A percentile compares a stretch with the other conserved stretches of the same genome.
These are phyloP conservation scores for Dolichotis patagonum DNA, from an alignment of 2,113 vertebrate genomes.

Conservation along the genomic window DNA sequence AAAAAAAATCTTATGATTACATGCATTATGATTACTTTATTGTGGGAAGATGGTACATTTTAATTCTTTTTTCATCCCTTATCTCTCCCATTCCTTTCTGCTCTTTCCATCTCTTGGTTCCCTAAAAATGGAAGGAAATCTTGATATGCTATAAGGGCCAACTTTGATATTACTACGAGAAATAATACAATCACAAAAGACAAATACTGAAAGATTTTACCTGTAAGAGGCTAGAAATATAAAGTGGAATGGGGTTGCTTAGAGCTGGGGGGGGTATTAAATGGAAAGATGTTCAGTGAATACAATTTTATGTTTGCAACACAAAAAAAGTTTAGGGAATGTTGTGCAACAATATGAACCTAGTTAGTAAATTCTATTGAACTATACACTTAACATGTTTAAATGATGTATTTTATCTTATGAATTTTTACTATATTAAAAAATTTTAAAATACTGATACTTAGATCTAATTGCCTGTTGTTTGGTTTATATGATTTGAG, in stretches of 20 bases:
- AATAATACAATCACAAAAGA: background rate
- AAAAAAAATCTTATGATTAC: background rate
- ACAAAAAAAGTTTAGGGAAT: slow-evolving; percentile 14
- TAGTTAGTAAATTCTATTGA: background rate
- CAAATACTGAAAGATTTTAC: background rate
- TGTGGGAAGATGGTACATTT: background rate
- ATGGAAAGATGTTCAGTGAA: background rate
- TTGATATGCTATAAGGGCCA: background rate
- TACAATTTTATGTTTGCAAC: slow-evolving; percentile 9
- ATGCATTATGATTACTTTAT: background rate
- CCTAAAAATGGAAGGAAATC: background rate
- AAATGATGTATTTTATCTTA: background rate
- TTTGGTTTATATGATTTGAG: slow-evolving; percentile 27
- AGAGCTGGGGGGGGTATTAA: background rate
- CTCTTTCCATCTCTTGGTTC: background rate
- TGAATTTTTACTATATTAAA: slow-evolving; percentile 26
- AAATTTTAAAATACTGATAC: background rate
- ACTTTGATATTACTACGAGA: background rate
- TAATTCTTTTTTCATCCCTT: background rate
- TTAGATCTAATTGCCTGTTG: background rate
- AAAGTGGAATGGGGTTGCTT: slow-evolving; percentile 4
- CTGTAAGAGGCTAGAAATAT: slow-evolving; percentile 18
- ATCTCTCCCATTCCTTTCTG: background rate
- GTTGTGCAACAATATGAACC: background rate
- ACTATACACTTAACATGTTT: background rate